These are phyloP conservation scores for Chouioia cunea DNA, from an alignment of 2,888 invertebrate species.

Conservation along the genomic window DNA sequence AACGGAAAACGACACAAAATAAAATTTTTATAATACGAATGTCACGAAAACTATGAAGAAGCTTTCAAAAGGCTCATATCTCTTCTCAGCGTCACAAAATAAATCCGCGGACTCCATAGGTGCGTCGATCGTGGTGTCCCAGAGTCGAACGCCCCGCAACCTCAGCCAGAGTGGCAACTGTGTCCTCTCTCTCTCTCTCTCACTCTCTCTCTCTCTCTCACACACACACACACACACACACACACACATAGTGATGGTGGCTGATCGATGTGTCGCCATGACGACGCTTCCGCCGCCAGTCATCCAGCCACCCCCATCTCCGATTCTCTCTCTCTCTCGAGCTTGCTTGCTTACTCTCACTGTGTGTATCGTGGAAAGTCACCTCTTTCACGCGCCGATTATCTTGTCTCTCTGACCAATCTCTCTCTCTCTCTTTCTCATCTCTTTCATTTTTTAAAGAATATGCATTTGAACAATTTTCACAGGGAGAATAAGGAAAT, in stretches of 20 bases:
- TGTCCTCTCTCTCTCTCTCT: constrained; percentile 30
- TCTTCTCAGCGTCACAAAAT: too few relatives aligned
- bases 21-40: too few relatives aligned
- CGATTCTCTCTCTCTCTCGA: constrained; percentile 49
- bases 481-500: too few relatives aligned
- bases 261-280: constrained; percentile 77
- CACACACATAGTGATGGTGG: constrained; percentile 63
- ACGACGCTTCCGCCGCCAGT: constrained; percentile 73
- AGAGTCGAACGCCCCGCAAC: too few relatives aligned
- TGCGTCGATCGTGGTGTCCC: constrained; percentile 13
- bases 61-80: too few relatives aligned
- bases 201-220: constrained; percentile 25
- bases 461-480: too few relatives aligned
- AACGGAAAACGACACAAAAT: too few relatives aligned
- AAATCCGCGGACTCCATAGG: neutral
- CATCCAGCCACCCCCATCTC: constrained; percentile 64
- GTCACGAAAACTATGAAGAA: too few relatives aligned
- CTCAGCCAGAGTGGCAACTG: neutral
- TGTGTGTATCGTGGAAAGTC: neutral
- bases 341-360: too few relatives aligned
- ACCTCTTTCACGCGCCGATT: neutral
- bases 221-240: neutral
- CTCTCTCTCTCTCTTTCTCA: constrained; percentile 38
- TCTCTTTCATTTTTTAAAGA: neutral
- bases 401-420: constrained; percentile 11